Percentiles rank a stretch among this genome's conserved stretches.
phyloP scores from a whole-genome alignment of 2,888 invertebrate genomes.

The Clepsis dumicolana region DNA sequence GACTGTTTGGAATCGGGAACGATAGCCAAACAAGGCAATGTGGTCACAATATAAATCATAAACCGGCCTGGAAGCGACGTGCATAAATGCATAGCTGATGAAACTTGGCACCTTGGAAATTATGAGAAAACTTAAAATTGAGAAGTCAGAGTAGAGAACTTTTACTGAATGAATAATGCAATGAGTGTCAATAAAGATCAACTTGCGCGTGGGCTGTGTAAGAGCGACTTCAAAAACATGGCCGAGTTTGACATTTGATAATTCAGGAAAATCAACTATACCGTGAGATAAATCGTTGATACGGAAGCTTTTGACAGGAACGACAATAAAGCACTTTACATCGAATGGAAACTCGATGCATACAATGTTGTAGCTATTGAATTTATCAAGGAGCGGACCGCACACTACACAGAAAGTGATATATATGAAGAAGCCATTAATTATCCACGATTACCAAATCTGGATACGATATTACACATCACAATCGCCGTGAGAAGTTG shows the following conservation, averaged over 20 bases:
- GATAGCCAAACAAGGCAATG: conserved; percentile 68
- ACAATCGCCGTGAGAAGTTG: conserved; percentile 60
- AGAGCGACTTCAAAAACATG: neutral
- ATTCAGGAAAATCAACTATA: neutral
- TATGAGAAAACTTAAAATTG: conserved; percentile 41
- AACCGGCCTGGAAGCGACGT: conserved; percentile 55
- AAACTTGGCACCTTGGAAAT: conserved; percentile 41
- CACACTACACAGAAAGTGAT: conserved; percentile 50
- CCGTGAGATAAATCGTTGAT: neutral
- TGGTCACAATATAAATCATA: conserved; percentile 70
- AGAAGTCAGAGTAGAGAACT: conserved; percentile 15
- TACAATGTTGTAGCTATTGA: conserved; percentile 17
- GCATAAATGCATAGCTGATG: conserved; percentile 66
- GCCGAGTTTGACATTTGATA: neutral
- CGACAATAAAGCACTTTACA: conserved; percentile 1
- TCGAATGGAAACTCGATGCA: conserved; percentile 2
- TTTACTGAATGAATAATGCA: conserved; percentile 10
- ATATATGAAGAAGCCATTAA: conserved; percentile 52
- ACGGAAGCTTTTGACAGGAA: neutral
- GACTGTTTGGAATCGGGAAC: conserved; percentile 62
- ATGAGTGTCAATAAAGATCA: neutral
- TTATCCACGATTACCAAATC: conserved; percentile 45
- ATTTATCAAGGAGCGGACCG: conserved; percentile 14
- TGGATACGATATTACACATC: conserved; percentile 51
- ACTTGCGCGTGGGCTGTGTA: neutral